Conservation (phyloP, 2,797 vertebrate genomes). For the Bradypus variegatus region DNA sequence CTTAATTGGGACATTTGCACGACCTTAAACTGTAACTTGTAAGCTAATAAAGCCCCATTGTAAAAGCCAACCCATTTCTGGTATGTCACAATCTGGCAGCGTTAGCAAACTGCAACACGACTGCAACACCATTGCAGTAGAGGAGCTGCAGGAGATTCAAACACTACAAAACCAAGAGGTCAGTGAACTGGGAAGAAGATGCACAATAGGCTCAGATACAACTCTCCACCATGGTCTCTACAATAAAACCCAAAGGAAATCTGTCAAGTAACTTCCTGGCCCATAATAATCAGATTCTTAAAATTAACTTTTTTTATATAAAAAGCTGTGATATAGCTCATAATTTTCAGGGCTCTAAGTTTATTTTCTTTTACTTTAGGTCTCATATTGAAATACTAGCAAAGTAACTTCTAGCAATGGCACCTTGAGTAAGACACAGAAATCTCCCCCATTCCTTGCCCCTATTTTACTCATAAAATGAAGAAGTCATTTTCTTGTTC, state of each 20-base stretch:
- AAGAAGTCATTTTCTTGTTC: not conserved
- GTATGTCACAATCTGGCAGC: no score
- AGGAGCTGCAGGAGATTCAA: not conserved
- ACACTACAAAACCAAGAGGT: not conserved
- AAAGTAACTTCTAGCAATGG: not conserved
- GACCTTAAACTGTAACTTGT: no score
- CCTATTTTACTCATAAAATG: not conserved
- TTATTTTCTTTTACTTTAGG: not conserved
- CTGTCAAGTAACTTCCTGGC: not conserved
- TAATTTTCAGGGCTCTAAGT: not conserved
- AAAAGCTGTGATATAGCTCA: not conserved
- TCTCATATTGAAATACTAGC: not conserved
- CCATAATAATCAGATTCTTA: not conserved
- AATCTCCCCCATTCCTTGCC: not conserved
- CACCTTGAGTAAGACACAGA: not conserved
- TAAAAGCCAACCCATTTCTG: no score
- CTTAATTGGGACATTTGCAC: no score
- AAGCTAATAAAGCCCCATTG: no score
- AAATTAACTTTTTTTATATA: not conserved
- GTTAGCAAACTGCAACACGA: no score
- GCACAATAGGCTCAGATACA: not conserved
- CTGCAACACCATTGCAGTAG: not conserved
- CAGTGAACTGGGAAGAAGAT: not conserved
- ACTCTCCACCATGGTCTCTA: not conserved
- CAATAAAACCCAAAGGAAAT: not conserved